A percentile compares a stretch with the other conserved stretches of the same genome.
Evolutionary conservation across 1,140 invertebrate species (phyloP).

Genomic region (Zaprionus capensis): DNA sequence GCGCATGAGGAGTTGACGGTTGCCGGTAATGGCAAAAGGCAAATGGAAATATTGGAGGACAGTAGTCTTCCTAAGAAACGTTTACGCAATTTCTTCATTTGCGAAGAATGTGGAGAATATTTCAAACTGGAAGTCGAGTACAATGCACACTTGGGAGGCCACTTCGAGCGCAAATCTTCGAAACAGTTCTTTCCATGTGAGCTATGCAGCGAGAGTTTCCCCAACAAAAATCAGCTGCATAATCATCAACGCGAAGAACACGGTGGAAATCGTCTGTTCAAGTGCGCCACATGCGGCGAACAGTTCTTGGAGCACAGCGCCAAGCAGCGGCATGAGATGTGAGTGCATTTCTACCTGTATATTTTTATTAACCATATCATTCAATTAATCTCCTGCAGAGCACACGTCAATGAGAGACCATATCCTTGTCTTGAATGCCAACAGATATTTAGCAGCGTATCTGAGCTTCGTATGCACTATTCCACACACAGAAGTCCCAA

Average conservation of each 20-base stretch:
- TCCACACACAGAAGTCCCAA: slow-evolving; percentile 14
- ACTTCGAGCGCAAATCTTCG: slow-evolving; percentile 25
- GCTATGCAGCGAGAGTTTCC: slow-evolving; percentile 39
- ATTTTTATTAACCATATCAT: background rate
- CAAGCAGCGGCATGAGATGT: slow-evolving; percentile 62
- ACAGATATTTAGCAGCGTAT: slow-evolving; percentile 33
- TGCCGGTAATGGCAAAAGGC: slow-evolving; percentile 14
- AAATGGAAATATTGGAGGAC: slow-evolving; percentile 23
- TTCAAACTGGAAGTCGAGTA: slow-evolving; percentile 43
- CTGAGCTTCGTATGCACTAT: slow-evolving; percentile 40
- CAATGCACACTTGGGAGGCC: slow-evolving; percentile 40
- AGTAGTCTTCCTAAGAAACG: slow-evolving; percentile 38
- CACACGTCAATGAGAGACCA: slow-evolving; percentile 65
- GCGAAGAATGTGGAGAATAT: slow-evolving; percentile 60
- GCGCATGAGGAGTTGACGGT: background rate
- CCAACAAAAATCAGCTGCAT: slow-evolving; percentile 17
- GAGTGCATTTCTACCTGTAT: background rate
- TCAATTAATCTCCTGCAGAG: slow-evolving; percentile 26
- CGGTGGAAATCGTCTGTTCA: slow-evolving; percentile 29
- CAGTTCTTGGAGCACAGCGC: slow-evolving; percentile 37
- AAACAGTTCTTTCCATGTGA: slow-evolving; percentile 54
- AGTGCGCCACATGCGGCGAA: slow-evolving; percentile 51
- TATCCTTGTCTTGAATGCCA: slow-evolving; percentile 67
- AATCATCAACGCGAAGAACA: slow-evolving; percentile 35
- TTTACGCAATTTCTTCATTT: slow-evolving; percentile 61